Evolutionary conservation across 2,113 vertebrate species (phyloP).

Genomic region (Pelecanus crispus): DNA sequence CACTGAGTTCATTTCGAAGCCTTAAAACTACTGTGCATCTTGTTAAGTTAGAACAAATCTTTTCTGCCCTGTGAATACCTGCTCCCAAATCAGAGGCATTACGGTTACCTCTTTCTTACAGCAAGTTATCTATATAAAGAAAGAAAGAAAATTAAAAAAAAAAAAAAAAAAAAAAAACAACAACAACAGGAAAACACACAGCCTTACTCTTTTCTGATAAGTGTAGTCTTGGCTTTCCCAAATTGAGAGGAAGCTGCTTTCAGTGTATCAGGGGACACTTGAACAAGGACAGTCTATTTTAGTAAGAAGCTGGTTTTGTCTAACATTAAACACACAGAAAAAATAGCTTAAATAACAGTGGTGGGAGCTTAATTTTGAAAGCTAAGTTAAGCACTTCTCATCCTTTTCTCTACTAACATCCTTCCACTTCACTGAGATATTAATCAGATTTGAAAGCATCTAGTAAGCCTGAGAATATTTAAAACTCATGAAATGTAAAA

Average conservation of each 20-base stretch:
- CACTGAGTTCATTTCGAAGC: neutral
- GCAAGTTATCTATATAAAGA: slow-evolving; percentile 14
- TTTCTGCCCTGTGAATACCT: neutral
- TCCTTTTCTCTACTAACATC: neutral
- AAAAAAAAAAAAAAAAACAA: neutral
- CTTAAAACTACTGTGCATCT: neutral
- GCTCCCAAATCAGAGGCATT: neutral
- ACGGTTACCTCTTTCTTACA: slow-evolving; percentile 8
- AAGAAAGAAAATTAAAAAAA: neutral
- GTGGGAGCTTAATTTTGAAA: neutral
- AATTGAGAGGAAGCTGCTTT: slow-evolving; percentile 47
- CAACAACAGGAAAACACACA: slow-evolving; percentile 23
- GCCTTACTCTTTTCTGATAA: neutral
- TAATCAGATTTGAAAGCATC: neutral
- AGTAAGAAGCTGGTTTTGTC: neutral
- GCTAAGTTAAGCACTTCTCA: neutral
- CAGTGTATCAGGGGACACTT: neutral
- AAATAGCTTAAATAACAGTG: neutral
- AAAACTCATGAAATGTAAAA: neutral
- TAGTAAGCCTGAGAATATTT: neutral
- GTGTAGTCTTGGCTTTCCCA: slow-evolving; percentile 6
- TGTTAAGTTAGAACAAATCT: neutral
- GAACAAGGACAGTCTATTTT: slow-evolving; percentile 48
- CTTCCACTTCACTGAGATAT: neutral
- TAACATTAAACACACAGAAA: neutral